Percentiles rank a stretch among this genome's conserved stretches.
Conservation (phyloP, 2,113 vertebrate genomes). For the Gobius niger region DNA sequence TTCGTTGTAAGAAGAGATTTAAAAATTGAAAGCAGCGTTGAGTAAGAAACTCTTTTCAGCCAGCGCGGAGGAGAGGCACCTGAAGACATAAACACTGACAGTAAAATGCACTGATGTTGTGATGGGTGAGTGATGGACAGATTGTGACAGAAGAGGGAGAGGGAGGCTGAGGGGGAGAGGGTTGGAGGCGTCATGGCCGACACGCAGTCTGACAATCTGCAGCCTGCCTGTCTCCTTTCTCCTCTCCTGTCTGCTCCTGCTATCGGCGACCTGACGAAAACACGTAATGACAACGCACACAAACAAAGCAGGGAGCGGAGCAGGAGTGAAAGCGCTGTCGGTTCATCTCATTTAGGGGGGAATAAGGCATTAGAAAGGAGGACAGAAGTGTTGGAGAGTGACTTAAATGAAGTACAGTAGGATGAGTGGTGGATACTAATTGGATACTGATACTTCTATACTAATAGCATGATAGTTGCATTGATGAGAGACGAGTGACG, state of each 20-base stretch:
- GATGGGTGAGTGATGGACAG: constrained; percentile 39
- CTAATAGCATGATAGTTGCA: too few species aligned
- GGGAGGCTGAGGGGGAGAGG: constrained; percentile 4
- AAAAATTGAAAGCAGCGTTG: not conserved
- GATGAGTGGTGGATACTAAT: too few species aligned
- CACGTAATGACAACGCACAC: not conserved
- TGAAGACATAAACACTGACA: not conserved
- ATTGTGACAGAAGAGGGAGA: constrained; percentile 39
- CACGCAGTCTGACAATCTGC: constrained; percentile 74
- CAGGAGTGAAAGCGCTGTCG: not conserved
- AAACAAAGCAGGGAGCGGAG: not conserved
- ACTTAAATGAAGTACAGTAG: not conserved
- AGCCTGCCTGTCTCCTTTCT: constrained; percentile 60
- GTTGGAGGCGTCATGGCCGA: constrained; percentile 61
- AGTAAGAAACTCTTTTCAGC: not conserved
- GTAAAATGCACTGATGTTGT: constrained; percentile 23
- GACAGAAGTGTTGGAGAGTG: not conserved
- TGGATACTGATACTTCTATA: too few species aligned
- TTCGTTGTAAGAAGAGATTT: not conserved
- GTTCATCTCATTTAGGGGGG: not conserved
- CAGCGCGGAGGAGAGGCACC: not conserved
- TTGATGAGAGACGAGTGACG: too few species aligned
- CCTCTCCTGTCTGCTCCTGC: constrained; percentile 28
- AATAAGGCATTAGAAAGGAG: not conserved
- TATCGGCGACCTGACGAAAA: constrained; percentile 1